Conservation (phyloP, 37 sponge, comb jelly and placozoan genomes). For the Corticium candelabrum region DNA sequence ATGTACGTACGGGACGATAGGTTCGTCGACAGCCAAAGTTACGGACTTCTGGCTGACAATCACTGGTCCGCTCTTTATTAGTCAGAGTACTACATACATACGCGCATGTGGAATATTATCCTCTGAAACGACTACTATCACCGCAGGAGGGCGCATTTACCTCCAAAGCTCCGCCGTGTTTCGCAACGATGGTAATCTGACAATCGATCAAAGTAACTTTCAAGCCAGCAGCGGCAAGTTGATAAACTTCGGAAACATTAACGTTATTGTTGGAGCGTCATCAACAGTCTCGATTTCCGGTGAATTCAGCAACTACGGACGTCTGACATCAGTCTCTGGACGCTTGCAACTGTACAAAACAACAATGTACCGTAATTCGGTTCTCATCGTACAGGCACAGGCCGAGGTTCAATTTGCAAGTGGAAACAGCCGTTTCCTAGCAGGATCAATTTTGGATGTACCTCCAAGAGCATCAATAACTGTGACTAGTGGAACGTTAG, state of each 20-base stretch:
- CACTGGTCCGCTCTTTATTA: neutral
- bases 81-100: neutral
- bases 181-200: neutral
- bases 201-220: neutral
- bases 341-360: neutral
- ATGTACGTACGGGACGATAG: neutral
- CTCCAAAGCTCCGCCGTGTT: neutral
- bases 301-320: neutral
- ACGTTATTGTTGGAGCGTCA: neutral
- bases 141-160: neutral
- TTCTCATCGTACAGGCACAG: neutral
- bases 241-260: neutral
- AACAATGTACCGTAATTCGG: neutral
- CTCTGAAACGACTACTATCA: neutral
- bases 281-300: neutral
- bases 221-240: too few species aligned
- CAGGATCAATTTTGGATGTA: neutral
- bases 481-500: neutral
- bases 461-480: neutral
- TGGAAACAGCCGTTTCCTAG: neutral
- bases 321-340: neutral
- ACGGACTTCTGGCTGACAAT: neutral
- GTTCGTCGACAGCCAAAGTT: neutral
- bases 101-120: neutral
- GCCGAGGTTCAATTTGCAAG: neutral